Evolutionary conservation across 2,113 vertebrate species (phyloP), one percentile per base, ranked within the genome.

Genomic region (Sciurus niger): DNA sequence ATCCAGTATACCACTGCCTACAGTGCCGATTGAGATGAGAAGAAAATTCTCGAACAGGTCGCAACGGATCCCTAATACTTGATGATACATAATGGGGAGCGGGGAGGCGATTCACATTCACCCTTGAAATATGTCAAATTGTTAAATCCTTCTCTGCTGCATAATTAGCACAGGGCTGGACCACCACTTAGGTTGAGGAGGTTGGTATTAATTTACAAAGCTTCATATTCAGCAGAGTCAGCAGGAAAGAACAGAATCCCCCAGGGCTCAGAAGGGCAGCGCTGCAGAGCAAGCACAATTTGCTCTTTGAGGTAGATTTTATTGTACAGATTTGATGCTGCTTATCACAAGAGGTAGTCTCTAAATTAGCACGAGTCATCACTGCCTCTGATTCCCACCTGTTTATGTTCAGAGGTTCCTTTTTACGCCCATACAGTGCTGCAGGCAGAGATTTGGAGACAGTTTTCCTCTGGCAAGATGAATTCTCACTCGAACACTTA

Each of bases 201-300:
- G 80, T n/a, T 86, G 89, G 55, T 53, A 91, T 70, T 74, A 13
- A 94, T 65, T 77, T 43, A 88, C 10, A 92, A 97, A 84, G 18
- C 43, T 58, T 40, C 0, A 0, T 37, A 32, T 10, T 48, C 4
- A 93, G 73, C 48, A 74, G 46, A 96, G 76, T 55, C 91, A 96
- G 91, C 51, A 84, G 48, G 53, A 83, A 74, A 97, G 32, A 2
- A 17, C 53, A 43, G 0, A 0, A 74, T 90, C 92, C 55, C 86
- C n/a, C 32, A 90, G 89, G 34, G 82, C 2, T 34, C 43, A 0
- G 22, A 92, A 72, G 82, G 84, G 74, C 84, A 84, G 1, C 16
- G 77, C n/a, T 51, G 30, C 58, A 55, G 12, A 63, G 63, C n/a
- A 74, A 90, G 10, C 4, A 84, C 84, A 30, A 79, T 95, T 78